These are phyloP conservation scores for Rhizomys pruinosus DNA, from an alignment of 2,113 vertebrate genomes.

Conservation along the genomic window DNA sequence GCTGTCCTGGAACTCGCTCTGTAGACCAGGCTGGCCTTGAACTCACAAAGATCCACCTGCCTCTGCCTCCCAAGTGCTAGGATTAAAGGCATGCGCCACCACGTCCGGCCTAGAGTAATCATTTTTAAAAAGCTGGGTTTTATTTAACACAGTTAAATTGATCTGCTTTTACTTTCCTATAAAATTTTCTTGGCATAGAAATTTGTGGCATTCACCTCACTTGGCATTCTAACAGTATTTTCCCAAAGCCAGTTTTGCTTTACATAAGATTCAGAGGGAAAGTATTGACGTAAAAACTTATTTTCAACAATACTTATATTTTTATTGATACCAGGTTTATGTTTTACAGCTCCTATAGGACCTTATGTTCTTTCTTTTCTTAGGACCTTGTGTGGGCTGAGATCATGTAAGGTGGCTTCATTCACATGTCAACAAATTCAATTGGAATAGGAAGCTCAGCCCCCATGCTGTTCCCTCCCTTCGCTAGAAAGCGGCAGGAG, in stretches of 20 bases:
- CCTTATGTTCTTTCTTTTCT: neutral
- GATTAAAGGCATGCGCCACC: too few species aligned
- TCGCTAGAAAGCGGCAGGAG: too few species aligned
- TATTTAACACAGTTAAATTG: constrained; percentile 17
- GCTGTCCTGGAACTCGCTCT: too few species aligned
- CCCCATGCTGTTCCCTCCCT: neutral
- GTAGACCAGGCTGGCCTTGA: too few species aligned
- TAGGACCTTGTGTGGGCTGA: neutral
- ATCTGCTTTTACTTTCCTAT: constrained; percentile 33
- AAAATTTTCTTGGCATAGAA: neutral
- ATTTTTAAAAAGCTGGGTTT: neutral
- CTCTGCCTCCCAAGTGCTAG: too few species aligned
- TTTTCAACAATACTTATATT: neutral
- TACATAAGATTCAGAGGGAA: constrained; percentile 19
- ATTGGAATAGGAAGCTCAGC: too few species aligned
- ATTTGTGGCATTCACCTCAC: neutral
- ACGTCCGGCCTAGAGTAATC: too few species aligned
- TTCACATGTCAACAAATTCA: neutral
- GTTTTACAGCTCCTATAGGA: neutral
- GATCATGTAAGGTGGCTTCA: neutral
- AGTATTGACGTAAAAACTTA: neutral
- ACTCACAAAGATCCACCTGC: too few species aligned
- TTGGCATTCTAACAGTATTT: neutral
- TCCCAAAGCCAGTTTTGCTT: neutral
- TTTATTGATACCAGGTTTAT: neutral